These are phyloP conservation scores for Tychaedon coryphoeus DNA, from an alignment of 2,113 vertebrate genomes.

Conservation along the genomic window DNA sequence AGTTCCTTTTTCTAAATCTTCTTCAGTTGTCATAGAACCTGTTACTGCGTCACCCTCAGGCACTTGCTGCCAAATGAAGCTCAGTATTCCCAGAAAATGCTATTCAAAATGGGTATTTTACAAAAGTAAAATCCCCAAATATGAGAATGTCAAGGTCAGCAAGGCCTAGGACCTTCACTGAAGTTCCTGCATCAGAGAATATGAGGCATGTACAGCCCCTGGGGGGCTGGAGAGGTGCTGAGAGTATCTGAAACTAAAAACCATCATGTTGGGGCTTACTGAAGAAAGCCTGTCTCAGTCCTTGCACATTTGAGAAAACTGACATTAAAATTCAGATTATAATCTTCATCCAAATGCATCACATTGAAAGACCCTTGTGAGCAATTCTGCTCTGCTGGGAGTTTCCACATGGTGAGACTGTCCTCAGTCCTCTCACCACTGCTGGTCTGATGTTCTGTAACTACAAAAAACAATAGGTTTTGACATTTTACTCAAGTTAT, in stretches of 20 bases:
- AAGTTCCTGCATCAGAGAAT: neutral
- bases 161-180: neutral
- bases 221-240: neutral
- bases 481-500: neutral
- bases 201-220: accelerated
- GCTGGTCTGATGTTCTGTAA: neutral
- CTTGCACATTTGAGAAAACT: neutral
- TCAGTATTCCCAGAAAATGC: neutral
- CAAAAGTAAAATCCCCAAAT: neutral
- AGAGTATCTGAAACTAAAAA: neutral
- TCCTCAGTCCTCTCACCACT: neutral
- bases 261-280: neutral
- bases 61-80: neutral
- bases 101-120: neutral
- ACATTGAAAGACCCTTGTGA: neutral
- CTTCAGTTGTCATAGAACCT: neutral
- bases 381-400: neutral
- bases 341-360: neutral
- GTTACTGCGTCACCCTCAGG: accelerated
- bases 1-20: neutral
- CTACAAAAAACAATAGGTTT: neutral
- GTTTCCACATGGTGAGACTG: neutral
- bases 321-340: neutral
- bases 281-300: neutral
- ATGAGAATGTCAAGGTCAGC: neutral